Percentiles rank a stretch among this genome's conserved stretches.
phyloP scores from a whole-genome alignment of 2,888 invertebrate species.

The Volucella zonaria region DNA sequence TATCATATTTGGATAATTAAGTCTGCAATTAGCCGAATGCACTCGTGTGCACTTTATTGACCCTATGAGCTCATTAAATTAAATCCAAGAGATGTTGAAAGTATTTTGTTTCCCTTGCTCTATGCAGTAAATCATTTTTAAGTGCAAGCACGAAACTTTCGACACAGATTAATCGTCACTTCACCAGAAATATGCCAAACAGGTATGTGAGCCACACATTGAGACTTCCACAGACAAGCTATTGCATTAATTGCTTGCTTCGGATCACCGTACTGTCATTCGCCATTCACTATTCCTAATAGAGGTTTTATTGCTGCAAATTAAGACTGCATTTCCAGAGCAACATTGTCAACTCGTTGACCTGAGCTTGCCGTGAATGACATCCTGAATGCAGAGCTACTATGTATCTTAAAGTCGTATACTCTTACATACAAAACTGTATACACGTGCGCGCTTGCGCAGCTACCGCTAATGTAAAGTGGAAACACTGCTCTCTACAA shows the following conservation, averaged over 20 bases:
- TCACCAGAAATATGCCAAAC: conserved; percentile 48
- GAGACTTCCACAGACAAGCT: conserved; percentile 44
- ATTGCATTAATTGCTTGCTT: conserved; percentile 52
- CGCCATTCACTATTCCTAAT: conserved; percentile 31
- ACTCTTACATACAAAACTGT: conserved; percentile 31
- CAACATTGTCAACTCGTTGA: conserved; percentile 58
- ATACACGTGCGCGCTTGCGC: conserved; percentile 49
- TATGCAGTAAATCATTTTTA: conserved; percentile 66
- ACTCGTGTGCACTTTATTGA: conserved; percentile 53
- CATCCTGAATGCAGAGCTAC: conserved; percentile 15
- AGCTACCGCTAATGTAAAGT: neutral
- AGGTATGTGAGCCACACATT: conserved; percentile 47
- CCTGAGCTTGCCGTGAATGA: conserved; percentile 45
- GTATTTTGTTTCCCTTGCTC: conserved; percentile 32
- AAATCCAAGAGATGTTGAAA: conserved; percentile 37
- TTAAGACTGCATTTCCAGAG: conserved; percentile 57
- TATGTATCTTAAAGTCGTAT: conserved; percentile 9
- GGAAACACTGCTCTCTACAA: conserved; percentile 4
- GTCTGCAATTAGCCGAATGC: conserved; percentile 54
- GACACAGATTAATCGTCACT: conserved; percentile 66
- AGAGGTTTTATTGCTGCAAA: conserved; percentile 66
- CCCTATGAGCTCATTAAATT: conserved; percentile 24
- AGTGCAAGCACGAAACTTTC: conserved; percentile 57
- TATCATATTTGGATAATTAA: conserved; percentile 34
- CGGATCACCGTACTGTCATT: conserved; percentile 50